Evolutionary conservation across 2,797 vertebrate species (phyloP).

Genomic region (Danionella dracula): DNA sequence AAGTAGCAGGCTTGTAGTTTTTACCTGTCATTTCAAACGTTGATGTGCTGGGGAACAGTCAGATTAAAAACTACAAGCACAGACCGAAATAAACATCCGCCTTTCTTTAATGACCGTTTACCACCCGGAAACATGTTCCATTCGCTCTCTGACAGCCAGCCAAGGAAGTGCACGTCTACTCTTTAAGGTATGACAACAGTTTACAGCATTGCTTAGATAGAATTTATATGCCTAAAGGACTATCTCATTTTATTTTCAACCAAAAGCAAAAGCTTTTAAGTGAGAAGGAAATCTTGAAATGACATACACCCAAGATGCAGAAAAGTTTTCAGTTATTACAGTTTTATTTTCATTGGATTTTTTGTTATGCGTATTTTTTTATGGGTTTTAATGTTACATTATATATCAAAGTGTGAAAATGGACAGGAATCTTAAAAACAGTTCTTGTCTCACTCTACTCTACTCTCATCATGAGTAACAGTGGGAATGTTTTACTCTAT

Average conservation of each 20-base stretch:
- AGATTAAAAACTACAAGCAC: background rate
- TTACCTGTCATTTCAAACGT: background rate
- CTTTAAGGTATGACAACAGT: background rate
- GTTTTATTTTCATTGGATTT: background rate
- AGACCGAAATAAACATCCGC: background rate
- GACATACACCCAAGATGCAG: too few relatives aligned
- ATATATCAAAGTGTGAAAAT: too few relatives aligned
- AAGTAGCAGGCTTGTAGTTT: background rate
- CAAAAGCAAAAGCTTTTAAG: background rate
- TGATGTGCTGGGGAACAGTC: background rate
- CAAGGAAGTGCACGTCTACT: background rate
- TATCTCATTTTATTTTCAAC: background rate
- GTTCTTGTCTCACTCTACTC: background rate
- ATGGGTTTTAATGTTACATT: background rate
- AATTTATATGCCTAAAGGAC: too few relatives aligned
- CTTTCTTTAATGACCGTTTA: background rate
- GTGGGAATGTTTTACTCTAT: constrained; percentile 3
- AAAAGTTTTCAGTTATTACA: background rate
- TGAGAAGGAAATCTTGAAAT: background rate
- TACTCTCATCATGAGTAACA: background rate
- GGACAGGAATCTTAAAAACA: too few relatives aligned
- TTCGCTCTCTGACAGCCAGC: background rate
- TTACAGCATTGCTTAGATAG: too few relatives aligned
- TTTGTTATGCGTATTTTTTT: background rate
- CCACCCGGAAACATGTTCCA: constrained; percentile 1